A percentile compares a stretch with the other conserved stretches of the same genome.
These are phyloP conservation scores for Acanthopagrus latus DNA, from an alignment of 2,797 vertebrate genomes.

Conservation along the genomic window DNA sequence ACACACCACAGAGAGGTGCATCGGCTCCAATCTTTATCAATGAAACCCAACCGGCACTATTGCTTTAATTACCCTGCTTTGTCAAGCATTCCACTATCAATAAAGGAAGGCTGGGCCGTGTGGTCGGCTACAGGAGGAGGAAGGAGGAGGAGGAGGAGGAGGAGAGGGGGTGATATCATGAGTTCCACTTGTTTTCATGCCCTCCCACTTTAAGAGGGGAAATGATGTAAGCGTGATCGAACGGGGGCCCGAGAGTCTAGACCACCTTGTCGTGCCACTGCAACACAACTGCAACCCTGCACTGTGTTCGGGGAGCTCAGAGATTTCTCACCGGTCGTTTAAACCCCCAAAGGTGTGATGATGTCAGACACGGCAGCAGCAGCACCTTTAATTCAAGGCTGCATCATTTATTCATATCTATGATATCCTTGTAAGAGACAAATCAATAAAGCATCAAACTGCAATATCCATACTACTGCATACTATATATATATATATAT, in stretches of 20 bases:
- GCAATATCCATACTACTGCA: constrained; percentile 11
- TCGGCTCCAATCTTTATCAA: constrained; percentile 88
- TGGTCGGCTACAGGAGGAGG: constrained; percentile 51
- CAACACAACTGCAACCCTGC: constrained; percentile 35
- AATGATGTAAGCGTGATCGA: constrained; percentile 68
- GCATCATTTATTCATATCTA: constrained; percentile 72
- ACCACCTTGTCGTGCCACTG: constrained; percentile 30
- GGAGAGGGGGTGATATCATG: constrained; percentile 44
- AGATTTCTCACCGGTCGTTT: constrained; percentile 44
- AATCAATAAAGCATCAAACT: constrained; percentile 65
- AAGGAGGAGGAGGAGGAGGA: constrained; percentile 27
- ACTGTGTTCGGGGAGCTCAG: constrained; percentile 23
- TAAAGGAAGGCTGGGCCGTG: constrained; percentile 62
- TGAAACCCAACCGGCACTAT: constrained; percentile 79
- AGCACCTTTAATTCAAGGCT: constrained; percentile 63
- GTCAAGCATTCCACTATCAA: constrained; percentile 76
- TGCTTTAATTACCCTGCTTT: constrained; percentile 86
- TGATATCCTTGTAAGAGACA: constrained; percentile 51
- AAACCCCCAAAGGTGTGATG: constrained; percentile 35
- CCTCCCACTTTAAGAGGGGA: constrained; percentile 67
- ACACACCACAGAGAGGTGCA: constrained; percentile 85
- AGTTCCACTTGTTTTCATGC: constrained; percentile 56
- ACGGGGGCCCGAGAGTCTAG: constrained; percentile 33
- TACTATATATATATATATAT: neutral
- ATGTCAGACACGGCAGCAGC: constrained; percentile 36